Evolutionary conservation across 2,797 vertebrate species (phyloP).

Genomic region (Poecilia gillii): DNA sequence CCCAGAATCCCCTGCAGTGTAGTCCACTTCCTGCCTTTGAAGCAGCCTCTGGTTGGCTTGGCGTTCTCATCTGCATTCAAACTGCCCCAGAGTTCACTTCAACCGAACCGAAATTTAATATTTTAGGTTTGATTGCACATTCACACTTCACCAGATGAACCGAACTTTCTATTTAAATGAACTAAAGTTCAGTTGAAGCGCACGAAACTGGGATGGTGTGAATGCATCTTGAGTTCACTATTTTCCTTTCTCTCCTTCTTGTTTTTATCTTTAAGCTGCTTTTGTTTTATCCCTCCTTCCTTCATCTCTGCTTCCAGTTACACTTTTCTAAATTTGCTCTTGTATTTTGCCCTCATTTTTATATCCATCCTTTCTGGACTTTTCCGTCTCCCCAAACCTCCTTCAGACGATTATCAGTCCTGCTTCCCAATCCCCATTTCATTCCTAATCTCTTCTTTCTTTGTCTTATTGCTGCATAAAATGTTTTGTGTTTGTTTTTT

Average conservation of each 20-base stretch:
- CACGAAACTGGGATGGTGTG: no score
- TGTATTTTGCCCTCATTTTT: background rate
- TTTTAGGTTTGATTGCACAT: no score
- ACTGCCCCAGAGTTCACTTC: no score
- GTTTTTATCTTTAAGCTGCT: background rate
- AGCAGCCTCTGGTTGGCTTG: no score
- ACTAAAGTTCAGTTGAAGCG: no score
- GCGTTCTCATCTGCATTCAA: no score
- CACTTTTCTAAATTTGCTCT: background rate
- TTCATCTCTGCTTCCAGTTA: background rate
- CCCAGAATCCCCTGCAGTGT: no score
- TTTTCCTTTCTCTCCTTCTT: background rate
- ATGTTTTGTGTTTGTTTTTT: background rate
- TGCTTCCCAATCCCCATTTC: background rate
- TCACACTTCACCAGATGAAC: no score
- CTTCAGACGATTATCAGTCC: background rate
- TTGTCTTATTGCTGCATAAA: background rate
- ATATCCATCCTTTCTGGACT: background rate
- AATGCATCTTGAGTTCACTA: background rate
- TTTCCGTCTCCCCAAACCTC: constrained; percentile 1
- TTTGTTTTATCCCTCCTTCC: background rate
- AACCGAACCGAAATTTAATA: no score
- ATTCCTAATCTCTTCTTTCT: background rate
- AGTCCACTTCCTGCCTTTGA: no score
- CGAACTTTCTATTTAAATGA: no score